Percentiles rank a stretch among this genome's conserved stretches.
phyloP scores from a whole-genome alignment of 2,888 invertebrate species.

The Nomada goodeniana region DNA sequence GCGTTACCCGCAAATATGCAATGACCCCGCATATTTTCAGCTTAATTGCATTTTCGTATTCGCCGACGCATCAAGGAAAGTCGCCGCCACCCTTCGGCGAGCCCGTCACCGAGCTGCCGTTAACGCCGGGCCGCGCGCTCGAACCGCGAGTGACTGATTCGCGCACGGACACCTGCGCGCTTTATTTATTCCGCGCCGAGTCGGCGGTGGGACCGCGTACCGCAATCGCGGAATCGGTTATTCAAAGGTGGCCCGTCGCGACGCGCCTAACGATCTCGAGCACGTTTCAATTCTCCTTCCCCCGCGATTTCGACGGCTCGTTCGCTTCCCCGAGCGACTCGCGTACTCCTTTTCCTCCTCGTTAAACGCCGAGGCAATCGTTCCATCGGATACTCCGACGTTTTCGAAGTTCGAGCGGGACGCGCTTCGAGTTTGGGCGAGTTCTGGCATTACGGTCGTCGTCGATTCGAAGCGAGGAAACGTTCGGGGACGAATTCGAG shows the following conservation, averaged over 20 bases:
- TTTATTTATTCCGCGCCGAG: slow-evolving; percentile 44
- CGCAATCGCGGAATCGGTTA: slow-evolving; percentile 66
- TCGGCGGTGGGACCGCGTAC: slow-evolving; percentile 1
- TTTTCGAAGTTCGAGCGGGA: neutral
- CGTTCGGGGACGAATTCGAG: neutral
- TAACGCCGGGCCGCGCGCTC: slow-evolving; percentile 27
- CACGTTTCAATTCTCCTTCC: slow-evolving; percentile 17
- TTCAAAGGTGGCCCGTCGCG: slow-evolving; percentile 64
- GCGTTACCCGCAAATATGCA: slow-evolving; percentile 82
- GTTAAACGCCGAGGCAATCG: slow-evolving; percentile 31
- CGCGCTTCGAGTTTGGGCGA: neutral
- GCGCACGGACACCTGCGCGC: slow-evolving; percentile 31
- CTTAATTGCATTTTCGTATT: slow-evolving; percentile 84
- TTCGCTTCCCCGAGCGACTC: neutral
- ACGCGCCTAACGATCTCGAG: slow-evolving; percentile 40
- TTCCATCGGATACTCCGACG: neutral
- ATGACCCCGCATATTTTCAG: slow-evolving; percentile 81
- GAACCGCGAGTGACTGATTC: slow-evolving; percentile 8
- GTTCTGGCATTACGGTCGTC: too few relatives aligned
- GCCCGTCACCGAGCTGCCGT: slow-evolving; percentile 5
- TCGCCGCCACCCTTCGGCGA: slow-evolving; percentile 8
- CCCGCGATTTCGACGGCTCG: neutral
- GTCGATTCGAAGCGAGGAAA: too few relatives aligned
- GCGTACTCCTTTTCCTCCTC: slow-evolving; percentile 18
- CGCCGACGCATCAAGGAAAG: slow-evolving; percentile 56